A percentile compares a stretch with the other conserved stretches of the same genome.
Evolutionary conservation across 2,888 invertebrate genomes (phyloP).

Genomic region (Pyrgus malvae): DNA sequence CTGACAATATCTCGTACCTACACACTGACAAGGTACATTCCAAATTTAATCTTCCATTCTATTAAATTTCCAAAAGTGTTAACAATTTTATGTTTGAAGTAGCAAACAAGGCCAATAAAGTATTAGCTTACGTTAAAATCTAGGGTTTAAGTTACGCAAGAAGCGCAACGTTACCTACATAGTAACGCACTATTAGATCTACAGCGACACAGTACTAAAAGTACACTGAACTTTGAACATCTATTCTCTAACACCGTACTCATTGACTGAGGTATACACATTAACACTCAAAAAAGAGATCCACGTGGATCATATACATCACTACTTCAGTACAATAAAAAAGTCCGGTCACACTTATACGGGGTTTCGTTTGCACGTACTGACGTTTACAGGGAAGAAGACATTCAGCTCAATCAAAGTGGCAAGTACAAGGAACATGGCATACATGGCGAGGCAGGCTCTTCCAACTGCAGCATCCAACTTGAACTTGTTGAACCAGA

Average conservation of each 20-base stretch:
- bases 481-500: slow-evolving; percentile 93
- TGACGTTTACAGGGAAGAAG: slow-evolving; percentile 94
- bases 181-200: background rate
- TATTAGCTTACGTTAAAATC: background rate
- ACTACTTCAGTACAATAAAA: too few species aligned
- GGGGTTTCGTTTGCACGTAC: slow-evolving; percentile 88
- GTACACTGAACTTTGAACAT: slow-evolving; percentile 1
- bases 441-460: slow-evolving; percentile 93
- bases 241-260: slow-evolving; percentile 14
- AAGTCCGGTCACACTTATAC: too few species aligned
- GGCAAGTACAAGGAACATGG: slow-evolving; percentile 92
- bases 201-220: slow-evolving; percentile 6
- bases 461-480: slow-evolving; percentile 92
- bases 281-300: slow-evolving; percentile 11
- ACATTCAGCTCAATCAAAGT: slow-evolving; percentile 96
- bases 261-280: slow-evolving; percentile 19
- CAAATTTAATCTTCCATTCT: too few species aligned
- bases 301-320: slow-evolving; percentile 3
- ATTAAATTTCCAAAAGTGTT: background rate
- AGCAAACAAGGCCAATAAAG: slow-evolving; percentile 11
- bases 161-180: background rate
- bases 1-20: too few species aligned
- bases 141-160: slow-evolving; percentile 1
- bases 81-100: background rate
- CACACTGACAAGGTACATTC: background rate